These are phyloP conservation scores for Plutella xylostella DNA, from an alignment of 2,888 invertebrate species.

Conservation along the genomic window DNA sequence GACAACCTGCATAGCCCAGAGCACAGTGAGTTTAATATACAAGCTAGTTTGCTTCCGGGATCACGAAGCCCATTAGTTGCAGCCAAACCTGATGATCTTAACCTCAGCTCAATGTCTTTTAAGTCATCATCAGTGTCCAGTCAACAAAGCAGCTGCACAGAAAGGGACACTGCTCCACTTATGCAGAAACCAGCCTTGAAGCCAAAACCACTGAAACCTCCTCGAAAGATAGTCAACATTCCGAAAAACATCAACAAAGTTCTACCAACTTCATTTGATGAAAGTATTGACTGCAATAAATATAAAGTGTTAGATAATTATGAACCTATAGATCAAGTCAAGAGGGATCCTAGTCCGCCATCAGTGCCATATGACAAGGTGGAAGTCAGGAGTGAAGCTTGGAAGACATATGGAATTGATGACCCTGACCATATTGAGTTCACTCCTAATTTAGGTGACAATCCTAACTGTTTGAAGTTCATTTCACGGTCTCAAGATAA, in stretches of 20 bases:
- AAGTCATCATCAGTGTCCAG: slow-evolving; percentile 54
- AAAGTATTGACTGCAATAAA: slow-evolving; percentile 58
- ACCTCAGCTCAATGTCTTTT: slow-evolving; percentile 55
- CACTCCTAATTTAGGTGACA: slow-evolving; percentile 55
- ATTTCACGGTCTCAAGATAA: slow-evolving; percentile 66
- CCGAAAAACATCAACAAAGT: slow-evolving; percentile 48
- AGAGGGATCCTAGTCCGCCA: slow-evolving; percentile 53
- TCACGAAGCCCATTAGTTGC: slow-evolving; percentile 85
- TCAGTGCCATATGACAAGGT: slow-evolving; percentile 78
- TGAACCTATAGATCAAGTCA: slow-evolving; percentile 60
- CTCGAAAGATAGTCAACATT: slow-evolving; percentile 65
- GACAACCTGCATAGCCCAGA: slow-evolving; percentile 75
- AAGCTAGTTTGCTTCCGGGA: slow-evolving; percentile 81
- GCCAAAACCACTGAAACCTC: slow-evolving; percentile 74
- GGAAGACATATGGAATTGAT: slow-evolving; percentile 83
- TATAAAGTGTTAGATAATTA: slow-evolving; percentile 66
- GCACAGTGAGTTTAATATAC: slow-evolving; percentile 78
- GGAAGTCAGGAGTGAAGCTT: slow-evolving; percentile 82
- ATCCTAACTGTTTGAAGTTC: slow-evolving; percentile 56
- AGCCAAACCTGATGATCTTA: slow-evolving; percentile 57
- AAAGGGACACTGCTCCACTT: slow-evolving; percentile 53
- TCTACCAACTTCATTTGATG: slow-evolving; percentile 47
- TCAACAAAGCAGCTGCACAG: slow-evolving; percentile 44
- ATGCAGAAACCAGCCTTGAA: slow-evolving; percentile 69
- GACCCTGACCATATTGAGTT: slow-evolving; percentile 79